Percentiles rank a stretch among this genome's conserved stretches.
Evolutionary conservation across 2,797 vertebrate genomes (phyloP).

Genomic region (Rhadinocentrus ornatus): DNA sequence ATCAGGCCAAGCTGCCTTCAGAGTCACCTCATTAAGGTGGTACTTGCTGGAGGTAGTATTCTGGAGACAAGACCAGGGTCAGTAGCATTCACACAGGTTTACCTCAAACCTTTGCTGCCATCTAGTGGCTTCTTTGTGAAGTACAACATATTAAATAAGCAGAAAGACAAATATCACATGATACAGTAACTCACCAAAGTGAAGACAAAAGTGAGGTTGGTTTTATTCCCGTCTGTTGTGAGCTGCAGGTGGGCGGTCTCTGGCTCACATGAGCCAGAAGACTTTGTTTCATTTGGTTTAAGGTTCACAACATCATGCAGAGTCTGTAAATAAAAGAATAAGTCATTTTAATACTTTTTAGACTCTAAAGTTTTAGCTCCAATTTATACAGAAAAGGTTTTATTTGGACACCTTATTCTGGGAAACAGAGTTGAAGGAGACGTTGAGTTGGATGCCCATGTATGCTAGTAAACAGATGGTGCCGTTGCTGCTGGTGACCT

Average conservation of each 20-base stretch:
- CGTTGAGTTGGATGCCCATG: constrained; percentile 90
- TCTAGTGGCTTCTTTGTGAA: constrained; percentile 54
- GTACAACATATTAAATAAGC: not conserved
- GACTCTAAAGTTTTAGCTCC: not conserved
- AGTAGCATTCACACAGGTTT: not conserved
- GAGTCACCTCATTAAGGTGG: constrained; percentile 73
- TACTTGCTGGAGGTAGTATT: constrained; percentile 81
- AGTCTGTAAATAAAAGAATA: constrained; percentile 49
- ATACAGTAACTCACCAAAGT: constrained; percentile 75
- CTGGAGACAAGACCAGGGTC: constrained; percentile 55
- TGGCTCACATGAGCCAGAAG: constrained; percentile 78
- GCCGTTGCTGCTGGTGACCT: constrained; percentile 73
- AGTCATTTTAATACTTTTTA: not conserved
- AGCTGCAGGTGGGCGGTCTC: constrained; percentile 76
- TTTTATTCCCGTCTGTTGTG: constrained; percentile 64
- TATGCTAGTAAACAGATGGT: constrained; percentile 78
- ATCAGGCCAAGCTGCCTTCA: constrained; percentile 70
- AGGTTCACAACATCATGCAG: constrained; percentile 84
- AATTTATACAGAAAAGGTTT: not conserved
- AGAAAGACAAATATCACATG: not conserved
- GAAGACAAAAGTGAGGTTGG: constrained; percentile 82
- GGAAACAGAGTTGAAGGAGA: constrained; percentile 80
- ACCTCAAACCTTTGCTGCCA: constrained; percentile 29
- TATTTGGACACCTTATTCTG: constrained; percentile 72
- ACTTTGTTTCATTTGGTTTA: constrained; percentile 73